A percentile compares a stretch with the other conserved stretches of the same genome.
phyloP scores from a whole-genome alignment of 2,888 invertebrate species.

The Pilophorus perplexus region DNA sequence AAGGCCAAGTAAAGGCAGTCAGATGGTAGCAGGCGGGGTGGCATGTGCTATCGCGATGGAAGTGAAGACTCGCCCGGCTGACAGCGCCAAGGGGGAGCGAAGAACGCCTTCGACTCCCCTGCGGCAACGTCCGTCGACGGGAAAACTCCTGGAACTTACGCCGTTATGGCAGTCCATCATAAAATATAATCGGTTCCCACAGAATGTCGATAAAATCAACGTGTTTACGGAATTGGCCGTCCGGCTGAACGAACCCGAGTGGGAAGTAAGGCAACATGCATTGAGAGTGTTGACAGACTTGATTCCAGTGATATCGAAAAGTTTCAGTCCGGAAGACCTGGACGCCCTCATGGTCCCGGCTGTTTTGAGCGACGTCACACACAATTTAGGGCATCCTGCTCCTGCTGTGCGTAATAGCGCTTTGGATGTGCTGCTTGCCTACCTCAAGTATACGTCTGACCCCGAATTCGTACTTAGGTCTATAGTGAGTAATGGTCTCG shows the following conservation, averaged over 20 bases:
- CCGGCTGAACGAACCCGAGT: slow-evolving; percentile 73
- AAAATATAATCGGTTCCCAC: slow-evolving; percentile 69
- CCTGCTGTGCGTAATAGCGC: slow-evolving; percentile 79
- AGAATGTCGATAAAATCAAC: slow-evolving; percentile 62
- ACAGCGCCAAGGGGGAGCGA: slow-evolving; percentile 25
- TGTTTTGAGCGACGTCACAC: slow-evolving; percentile 66
- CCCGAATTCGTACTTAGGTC: slow-evolving; percentile 66
- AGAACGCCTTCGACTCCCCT: slow-evolving; percentile 44
- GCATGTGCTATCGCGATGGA: slow-evolving; percentile 36
- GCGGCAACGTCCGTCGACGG: slow-evolving; percentile 47
- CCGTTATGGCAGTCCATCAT: slow-evolving; percentile 79
- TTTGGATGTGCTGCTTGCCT: slow-evolving; percentile 70
- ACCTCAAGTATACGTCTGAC: slow-evolving; percentile 66
- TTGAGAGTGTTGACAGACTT: slow-evolving; percentile 75
- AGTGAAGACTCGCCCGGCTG: slow-evolving; percentile 27
- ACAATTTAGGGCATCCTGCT: slow-evolving; percentile 75
- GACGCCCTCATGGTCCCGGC: slow-evolving; percentile 63
- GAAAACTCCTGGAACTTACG: slow-evolving; percentile 60
- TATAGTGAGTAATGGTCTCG: slow-evolving; percentile 65
- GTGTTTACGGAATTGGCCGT: slow-evolving; percentile 71
- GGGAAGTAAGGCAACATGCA: slow-evolving; percentile 81
- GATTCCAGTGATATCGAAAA: slow-evolving; percentile 64
- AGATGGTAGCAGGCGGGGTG: slow-evolving; percentile 34
- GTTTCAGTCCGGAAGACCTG: slow-evolving; percentile 56
- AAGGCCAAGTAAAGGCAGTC: slow-evolving; percentile 33